Base-by-base conservation (phyloP, 1,140 invertebrate species). In the Conus betulinus region DNA sequence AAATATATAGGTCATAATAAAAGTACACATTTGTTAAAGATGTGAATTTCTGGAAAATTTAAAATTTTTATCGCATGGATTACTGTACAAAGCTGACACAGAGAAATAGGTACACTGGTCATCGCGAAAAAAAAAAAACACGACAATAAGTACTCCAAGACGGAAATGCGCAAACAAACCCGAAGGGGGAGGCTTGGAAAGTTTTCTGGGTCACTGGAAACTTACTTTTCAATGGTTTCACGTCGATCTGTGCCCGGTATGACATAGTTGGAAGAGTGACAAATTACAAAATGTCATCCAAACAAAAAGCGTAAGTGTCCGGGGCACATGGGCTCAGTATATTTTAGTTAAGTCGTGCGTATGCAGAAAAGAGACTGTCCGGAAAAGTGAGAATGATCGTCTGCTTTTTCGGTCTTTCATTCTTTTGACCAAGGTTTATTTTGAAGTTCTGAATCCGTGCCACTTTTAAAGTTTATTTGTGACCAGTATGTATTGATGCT, bases 251-350 rank as follows among this genome's bases (percentile, higher is more conserved):
- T 23, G 67, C 20, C 67, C 67, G 20, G 51, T 53, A 74, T 71
- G 84, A 85, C 13, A 17, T 52, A 7, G 51, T 85, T 5, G 63
- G 23, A 27, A 67, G 8, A 27, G 39, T 67, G 84, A 85, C 11
- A 39, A 74, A 51, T 51, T 55, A 20, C 23, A 84, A 57, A 23
- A 87, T 87, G 85, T 87, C 85, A 15, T 27, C 85, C 20, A 87
- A 87, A 57, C 67, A 87, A 57, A 87, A 87, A 78, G 85, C 85
- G 85, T 87, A 57, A 74, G 85, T 87, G 52, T 53, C 7, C 11
- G 23, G 6, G 81, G 10, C 1, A 83, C 13, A 83, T 51, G 20
- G 78, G 25, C 5, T 79, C n/a, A 51, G 78, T 51, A 17, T 79
- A 8, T 79, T n/a, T 23, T 20, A 71, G 15, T 71, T 17, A n/a